Conservation (phyloP, 2,888 invertebrate genomes). For the Bembecia ichneumoniformis region DNA sequence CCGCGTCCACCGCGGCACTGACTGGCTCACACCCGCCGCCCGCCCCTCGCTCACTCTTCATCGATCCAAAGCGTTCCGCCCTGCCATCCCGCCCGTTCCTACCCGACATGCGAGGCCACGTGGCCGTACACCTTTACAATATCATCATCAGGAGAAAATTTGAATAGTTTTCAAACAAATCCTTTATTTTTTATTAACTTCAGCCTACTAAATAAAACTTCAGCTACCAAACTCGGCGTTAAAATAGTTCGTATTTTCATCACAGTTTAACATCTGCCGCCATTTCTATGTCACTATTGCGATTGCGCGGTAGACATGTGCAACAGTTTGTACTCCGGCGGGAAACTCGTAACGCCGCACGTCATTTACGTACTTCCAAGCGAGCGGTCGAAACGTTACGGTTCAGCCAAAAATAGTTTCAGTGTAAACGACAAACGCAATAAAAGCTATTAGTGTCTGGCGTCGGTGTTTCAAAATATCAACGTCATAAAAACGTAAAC, state of each 20-base stretch:
- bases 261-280: constrained; percentile 36
- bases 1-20: constrained; percentile 65
- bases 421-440: constrained; percentile 46
- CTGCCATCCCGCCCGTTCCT: constrained; percentile 27
- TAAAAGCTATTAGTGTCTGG: constrained; percentile 43
- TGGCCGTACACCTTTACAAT: constrained; percentile 13
- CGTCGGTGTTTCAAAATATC: constrained; percentile 30
- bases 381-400: constrained; percentile 25
- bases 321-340: constrained; percentile 65
- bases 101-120: constrained; percentile 28
- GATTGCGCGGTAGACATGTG: constrained; percentile 43
- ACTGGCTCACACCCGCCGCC: constrained; percentile 20
- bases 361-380: constrained; percentile 27
- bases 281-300: constrained; percentile 21
- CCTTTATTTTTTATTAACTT: background rate
- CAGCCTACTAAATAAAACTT: background rate
- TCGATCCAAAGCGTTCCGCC: constrained; percentile 33
- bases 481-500: constrained; percentile 48
- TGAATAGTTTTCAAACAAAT: background rate
- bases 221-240: background rate
- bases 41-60: constrained; percentile 27
- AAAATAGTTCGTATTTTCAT: background rate
- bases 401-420: constrained; percentile 52
- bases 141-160: background rate
- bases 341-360: constrained; percentile 48